phyloP scores from a whole-genome alignment of 2,113 vertebrate genomes.

The Pomatostomus ruficeps region DNA sequence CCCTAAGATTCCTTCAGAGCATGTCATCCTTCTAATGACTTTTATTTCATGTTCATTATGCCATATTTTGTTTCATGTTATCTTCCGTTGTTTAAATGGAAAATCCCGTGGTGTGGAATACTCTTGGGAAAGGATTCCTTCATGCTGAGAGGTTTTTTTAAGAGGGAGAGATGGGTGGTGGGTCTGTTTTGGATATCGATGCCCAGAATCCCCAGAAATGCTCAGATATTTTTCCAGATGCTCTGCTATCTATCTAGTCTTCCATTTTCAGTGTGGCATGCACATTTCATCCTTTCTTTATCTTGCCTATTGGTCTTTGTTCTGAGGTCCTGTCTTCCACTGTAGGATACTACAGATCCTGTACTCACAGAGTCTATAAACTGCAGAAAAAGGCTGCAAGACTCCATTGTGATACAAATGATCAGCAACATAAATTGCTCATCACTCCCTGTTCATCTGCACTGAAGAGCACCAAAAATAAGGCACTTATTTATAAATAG shows the following conservation, averaged over 20 bases:
- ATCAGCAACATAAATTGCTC: constrained; percentile 48
- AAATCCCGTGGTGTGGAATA: background rate
- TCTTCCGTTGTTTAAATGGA: background rate
- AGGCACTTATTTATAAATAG: constrained; percentile 59
- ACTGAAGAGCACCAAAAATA: constrained; percentile 60
- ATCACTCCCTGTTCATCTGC: constrained; percentile 46
- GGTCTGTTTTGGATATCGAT: background rate
- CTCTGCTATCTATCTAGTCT: background rate
- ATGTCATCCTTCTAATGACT: background rate
- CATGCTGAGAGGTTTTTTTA: background rate
- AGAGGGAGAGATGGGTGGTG: background rate
- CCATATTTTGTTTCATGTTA: background rate
- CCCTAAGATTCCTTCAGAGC: background rate
- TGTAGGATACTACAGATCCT: background rate
- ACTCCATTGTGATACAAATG: constrained; percentile 47
- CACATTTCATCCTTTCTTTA: background rate
- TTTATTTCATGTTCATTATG: constrained; percentile 3
- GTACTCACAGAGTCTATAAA: background rate
- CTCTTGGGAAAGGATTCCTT: background rate
- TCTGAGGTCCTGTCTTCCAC: background rate
- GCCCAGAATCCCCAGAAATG: background rate
- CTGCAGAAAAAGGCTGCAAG: background rate
- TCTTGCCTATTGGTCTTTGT: background rate
- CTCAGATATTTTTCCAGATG: background rate
- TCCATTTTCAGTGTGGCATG: background rate